A percentile compares a stretch with the other conserved stretches of the same genome.
These are phyloP conservation scores for Myxocyprinus asiaticus DNA, from an alignment of 2,113 vertebrate species.

Conservation along the genomic window DNA sequence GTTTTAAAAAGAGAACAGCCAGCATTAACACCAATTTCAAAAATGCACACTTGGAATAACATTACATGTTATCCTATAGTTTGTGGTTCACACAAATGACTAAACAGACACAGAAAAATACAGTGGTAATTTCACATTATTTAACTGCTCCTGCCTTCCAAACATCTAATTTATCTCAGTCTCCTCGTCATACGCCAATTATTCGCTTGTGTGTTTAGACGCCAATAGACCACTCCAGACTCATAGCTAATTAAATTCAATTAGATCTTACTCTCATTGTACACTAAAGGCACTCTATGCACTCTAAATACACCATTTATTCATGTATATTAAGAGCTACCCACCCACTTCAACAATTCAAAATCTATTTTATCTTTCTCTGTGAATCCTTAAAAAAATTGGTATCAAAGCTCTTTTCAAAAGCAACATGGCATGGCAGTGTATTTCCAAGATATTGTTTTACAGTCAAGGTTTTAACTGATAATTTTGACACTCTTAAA, in stretches of 20 bases:
- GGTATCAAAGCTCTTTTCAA: neutral
- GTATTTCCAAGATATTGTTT: no score
- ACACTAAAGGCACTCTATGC: neutral
- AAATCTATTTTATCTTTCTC: neutral
- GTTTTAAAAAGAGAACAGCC: neutral
- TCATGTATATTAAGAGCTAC: slow-evolving; percentile 16
- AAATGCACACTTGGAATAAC: neutral
- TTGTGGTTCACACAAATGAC: neutral
- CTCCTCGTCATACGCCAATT: slow-evolving; percentile 9
- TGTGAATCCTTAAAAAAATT: neutral
- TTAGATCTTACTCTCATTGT: neutral
- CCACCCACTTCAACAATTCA: neutral
- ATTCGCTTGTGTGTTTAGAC: slow-evolving; percentile 26
- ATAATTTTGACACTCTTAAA: no score
- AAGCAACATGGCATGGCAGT: neutral
- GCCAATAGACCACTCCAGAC: slow-evolving; percentile 28
- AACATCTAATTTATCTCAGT: neutral
- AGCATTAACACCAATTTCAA: neutral
- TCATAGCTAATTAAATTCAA: slow-evolving; percentile 37
- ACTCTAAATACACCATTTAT: slow-evolving; percentile 5
- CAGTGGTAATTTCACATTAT: neutral
- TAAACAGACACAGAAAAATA: neutral
- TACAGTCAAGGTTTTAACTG: no score
- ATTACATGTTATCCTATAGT: neutral
- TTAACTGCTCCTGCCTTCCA: neutral